Percentiles rank a stretch among this genome's conserved stretches.
These are phyloP conservation scores for Microhierax caerulescens DNA, from an alignment of 2,797 vertebrate species.

Conservation along the genomic window DNA sequence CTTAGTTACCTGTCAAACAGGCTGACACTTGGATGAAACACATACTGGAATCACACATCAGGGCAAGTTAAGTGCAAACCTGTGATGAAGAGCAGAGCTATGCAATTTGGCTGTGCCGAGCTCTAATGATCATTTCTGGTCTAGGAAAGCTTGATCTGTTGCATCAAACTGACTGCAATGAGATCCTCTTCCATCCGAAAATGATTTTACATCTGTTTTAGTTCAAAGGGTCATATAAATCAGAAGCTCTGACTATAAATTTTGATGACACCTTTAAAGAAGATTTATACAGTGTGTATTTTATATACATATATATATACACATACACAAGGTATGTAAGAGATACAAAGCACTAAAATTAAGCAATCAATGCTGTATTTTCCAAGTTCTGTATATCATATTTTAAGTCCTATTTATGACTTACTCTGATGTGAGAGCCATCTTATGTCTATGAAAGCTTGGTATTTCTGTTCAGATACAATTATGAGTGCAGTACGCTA, in stretches of 20 bases:
- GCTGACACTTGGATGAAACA: constrained; percentile 34
- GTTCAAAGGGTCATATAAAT: constrained; percentile 51
- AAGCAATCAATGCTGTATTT: not conserved
- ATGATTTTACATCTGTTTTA: constrained; percentile 51
- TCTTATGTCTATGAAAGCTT: not conserved
- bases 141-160: not conserved
- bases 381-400: not conserved
- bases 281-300: constrained; percentile 28
- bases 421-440: constrained; percentile 1
- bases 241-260: constrained; percentile 38
- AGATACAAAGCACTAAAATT: constrained; percentile 17
- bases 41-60: not conserved
- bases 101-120: not conserved
- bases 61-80: not conserved
- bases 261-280: constrained; percentile 46
- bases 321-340: not conserved
- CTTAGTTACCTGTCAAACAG: constrained; percentile 45
- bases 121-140: constrained; percentile 11
- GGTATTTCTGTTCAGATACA: not conserved
- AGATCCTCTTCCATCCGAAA: not conserved
- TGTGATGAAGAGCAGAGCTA: constrained; percentile 7
- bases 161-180: not conserved
- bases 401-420: not conserved
- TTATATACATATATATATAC: not conserved
- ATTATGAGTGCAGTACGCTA: not conserved